A percentile compares a stretch with the other conserved stretches of the same genome.
Evolutionary conservation across 1,140 invertebrate genomes (phyloP).

Genomic region (Pachyrhynchus sulphureomaculatus): DNA sequence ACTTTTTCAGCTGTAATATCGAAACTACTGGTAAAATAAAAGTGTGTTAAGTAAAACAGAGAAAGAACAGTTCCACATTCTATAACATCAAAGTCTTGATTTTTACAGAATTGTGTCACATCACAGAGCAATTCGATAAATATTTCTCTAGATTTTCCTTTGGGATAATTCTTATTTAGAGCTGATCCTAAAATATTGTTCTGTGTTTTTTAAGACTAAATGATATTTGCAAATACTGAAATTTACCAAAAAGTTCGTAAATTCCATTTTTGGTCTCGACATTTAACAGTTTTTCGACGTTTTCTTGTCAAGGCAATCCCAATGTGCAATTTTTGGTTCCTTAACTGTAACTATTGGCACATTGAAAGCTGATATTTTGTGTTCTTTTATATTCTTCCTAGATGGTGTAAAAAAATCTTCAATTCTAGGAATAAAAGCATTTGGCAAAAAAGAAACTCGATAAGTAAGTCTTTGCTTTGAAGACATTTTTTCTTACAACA

Average conservation of each 20-base stretch:
- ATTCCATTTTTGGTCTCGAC: slow-evolving; percentile 26
- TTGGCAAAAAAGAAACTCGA: slow-evolving; percentile 8
- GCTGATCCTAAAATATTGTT: slow-evolving; percentile 8
- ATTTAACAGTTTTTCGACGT: slow-evolving; percentile 34
- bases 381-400: not conserved
- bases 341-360: not conserved
- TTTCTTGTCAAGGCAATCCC: slow-evolving; percentile 40
- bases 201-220: slow-evolving; percentile 30
- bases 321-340: slow-evolving; percentile 33
- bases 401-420: slow-evolving; percentile 1
- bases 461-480: not conserved
- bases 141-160: slow-evolving; percentile 38
- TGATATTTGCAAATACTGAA: no score
- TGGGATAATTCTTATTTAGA: slow-evolving; percentile 19
- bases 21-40: slow-evolving; percentile 40
- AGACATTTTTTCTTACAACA: not conserved
- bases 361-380: slow-evolving; percentile 25
- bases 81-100: slow-evolving; percentile 29
- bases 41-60: slow-evolving; percentile 45
- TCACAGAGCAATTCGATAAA: slow-evolving; percentile 41
- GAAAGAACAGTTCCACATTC: slow-evolving; percentile 43
- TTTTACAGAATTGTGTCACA: slow-evolving; percentile 42
- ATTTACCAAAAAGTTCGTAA: slow-evolving; percentile 35
- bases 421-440: slow-evolving; percentile 4
- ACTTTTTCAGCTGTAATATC: slow-evolving; percentile 42